A percentile compares a stretch with the other conserved stretches of the same genome.
Conservation (phyloP, 2,888 invertebrate species). For the Lagria hirta region DNA sequence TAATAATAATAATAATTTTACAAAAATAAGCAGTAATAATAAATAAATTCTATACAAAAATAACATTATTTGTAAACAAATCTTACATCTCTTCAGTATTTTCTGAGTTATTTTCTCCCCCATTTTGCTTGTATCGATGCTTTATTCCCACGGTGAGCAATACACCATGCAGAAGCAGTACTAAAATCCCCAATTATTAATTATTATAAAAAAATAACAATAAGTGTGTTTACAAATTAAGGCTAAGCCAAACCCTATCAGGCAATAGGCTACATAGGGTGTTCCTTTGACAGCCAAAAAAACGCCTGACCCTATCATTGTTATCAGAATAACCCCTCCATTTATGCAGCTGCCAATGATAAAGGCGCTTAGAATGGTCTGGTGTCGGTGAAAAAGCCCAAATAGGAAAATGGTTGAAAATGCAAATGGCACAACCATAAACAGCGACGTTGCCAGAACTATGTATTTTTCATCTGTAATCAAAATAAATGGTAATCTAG, state of each 20-base stretch:
- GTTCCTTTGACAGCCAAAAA: conserved; percentile 20
- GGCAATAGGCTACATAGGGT: conserved; percentile 16
- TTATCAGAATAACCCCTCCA: conserved; percentile 9
- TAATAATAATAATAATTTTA: no score
- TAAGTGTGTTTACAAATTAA: conserved; percentile 13
- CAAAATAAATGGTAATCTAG: no score
- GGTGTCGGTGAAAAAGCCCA: conserved; percentile 17
- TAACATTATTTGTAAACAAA: no score
- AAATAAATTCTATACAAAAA: no score
- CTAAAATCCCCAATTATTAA: conserved; percentile 7
- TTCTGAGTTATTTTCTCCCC: conserved; percentile 2
- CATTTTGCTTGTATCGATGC: background rate
- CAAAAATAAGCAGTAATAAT: no score
- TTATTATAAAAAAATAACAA: background rate
- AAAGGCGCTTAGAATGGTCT: conserved; percentile 8
- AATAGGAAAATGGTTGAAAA: conserved; percentile 24
- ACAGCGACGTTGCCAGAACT: conserved; percentile 21
- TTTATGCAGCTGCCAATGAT: conserved; percentile 12
- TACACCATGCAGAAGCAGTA: conserved; percentile 10
- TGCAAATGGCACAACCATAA: conserved; percentile 22
- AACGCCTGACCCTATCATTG: conserved; percentile 20
- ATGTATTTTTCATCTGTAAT: conserved; percentile 29
- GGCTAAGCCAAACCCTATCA: conserved; percentile 12
- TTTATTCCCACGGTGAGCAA: conserved; percentile 9
- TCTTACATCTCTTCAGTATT: no score